Evolutionary conservation across 1,140 invertebrate species (phyloP), one percentile per base, ranked within the genome.

Genomic region (Sycophila sp.): DNA sequence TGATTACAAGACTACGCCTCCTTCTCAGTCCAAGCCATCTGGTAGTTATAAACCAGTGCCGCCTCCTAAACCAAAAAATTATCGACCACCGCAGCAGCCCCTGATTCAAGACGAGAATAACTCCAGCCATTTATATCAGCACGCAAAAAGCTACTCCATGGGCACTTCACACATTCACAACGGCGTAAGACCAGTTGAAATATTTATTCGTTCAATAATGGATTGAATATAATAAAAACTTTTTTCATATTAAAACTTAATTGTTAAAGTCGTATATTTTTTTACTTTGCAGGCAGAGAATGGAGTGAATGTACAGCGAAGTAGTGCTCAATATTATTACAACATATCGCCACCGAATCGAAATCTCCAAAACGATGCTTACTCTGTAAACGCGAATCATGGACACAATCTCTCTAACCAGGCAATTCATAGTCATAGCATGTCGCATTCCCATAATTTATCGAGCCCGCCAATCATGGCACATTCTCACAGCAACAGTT

Each of bases 31-130:
- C 38, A 87, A 85, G 63, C 75, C 82, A 2, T 78, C 87, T 30
- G 89, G 87, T 22, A 87, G 90, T 15, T 96, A 96, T 83, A 96
- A 96, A 81, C 95, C 95, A 0, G 91, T 96, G 63, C 95, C 95
- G 24, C 95, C 95, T 24, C 95, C 95, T 1, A 96, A 96, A 81
- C 95, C 95, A 36, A 95, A 95, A 80, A 95, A 95, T 83, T 96
- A 96, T 79, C 90, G 94, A 17, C 93, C 94, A 30, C 93, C 94
- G 0, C 89, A 90, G 71, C 79, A 78, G 26, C 73, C 77, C 19
- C 22, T 83, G 7, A 71, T 77, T 28, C 82, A 84, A 45, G 78
- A 84, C 34, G 83, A 86, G 13, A 85, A 80, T 28, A 83, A 83
- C 32, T 62, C 76, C 2, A 80, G 69, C 2, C 86, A 82, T 76